Evolutionary conservation across 2,888 invertebrate genomes (phyloP).

Genomic region (Andrena trimmerana): DNA sequence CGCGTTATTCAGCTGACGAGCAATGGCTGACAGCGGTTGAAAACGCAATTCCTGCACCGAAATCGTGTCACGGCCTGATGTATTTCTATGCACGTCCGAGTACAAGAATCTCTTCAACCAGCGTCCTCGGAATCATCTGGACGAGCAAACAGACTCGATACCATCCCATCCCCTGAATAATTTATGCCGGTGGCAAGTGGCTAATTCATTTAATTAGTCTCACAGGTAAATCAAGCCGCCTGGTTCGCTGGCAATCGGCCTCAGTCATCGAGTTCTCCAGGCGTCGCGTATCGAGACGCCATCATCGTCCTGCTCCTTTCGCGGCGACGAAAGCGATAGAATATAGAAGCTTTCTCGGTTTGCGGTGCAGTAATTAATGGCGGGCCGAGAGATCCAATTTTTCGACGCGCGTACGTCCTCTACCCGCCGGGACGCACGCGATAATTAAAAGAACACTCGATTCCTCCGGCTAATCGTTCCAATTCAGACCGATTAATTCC

Average conservation of each 20-base stretch:
- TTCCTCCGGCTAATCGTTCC: constrained; percentile 40
- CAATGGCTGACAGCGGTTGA: background rate
- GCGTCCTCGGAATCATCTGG: background rate
- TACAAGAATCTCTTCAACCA: background rate
- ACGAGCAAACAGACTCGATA: background rate
- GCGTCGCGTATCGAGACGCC: constrained; percentile 13
- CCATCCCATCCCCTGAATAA: constrained; percentile 22
- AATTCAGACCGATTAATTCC: constrained; percentile 55
- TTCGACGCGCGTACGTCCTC: constrained; percentile 4
- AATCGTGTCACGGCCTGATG: background rate
- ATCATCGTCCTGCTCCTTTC: constrained; percentile 8
- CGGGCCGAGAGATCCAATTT: constrained; percentile 43
- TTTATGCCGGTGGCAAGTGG: constrained; percentile 57
- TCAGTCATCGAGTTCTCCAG: constrained; percentile 41
- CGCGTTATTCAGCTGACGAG: constrained; percentile 1
- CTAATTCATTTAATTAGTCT: constrained; percentile 67
- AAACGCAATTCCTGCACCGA: no score
- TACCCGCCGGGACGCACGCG: constrained; percentile 2
- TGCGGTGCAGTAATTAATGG: constrained; percentile 24
- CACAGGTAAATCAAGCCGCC: constrained; percentile 62
- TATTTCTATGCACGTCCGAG: background rate
- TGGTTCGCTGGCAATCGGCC: constrained; percentile 49
- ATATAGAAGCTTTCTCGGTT: background rate
- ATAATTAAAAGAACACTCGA: constrained; percentile 46
- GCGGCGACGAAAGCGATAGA: background rate